Conservation (phyloP, 2,888 invertebrate species). For the Cordilura impudica region DNA sequence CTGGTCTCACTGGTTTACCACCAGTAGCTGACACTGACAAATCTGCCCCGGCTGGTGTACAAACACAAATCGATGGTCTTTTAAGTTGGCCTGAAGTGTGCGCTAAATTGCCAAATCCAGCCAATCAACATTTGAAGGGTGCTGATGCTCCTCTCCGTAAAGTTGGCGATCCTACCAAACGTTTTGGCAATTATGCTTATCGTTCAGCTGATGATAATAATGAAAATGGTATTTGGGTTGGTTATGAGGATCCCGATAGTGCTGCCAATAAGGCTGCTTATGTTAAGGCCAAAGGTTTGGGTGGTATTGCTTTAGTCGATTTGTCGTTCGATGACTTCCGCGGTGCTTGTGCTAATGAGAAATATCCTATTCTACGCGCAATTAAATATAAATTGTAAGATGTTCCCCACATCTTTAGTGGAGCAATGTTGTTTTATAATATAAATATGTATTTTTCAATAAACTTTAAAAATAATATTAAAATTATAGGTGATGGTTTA, state of each 20-base stretch:
- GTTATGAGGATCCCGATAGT: conserved; percentile 90
- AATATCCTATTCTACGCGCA: conserved; percentile 87
- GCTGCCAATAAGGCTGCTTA: conserved; percentile 88
- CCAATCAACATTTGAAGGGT: conserved; percentile 81
- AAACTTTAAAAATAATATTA: not conserved
- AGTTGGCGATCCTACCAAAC: conserved; percentile 88
- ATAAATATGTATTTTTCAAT: conserved; percentile 27
- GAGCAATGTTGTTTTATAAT: conserved; percentile 29
- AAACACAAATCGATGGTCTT: conserved; percentile 84
- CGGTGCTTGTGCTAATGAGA: conserved; percentile 88
- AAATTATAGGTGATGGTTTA: no score
- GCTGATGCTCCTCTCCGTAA: conserved; percentile 84
- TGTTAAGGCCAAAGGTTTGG: conserved; percentile 85
- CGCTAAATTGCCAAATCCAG: conserved; percentile 84
- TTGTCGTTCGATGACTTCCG: conserved; percentile 89
- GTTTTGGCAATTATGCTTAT: conserved; percentile 89
- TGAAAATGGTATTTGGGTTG: conserved; percentile 87
- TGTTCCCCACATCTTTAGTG: not conserved
- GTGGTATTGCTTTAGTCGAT: conserved; percentile 87
- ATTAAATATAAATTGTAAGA: conserved; percentile 82
- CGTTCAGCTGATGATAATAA: conserved; percentile 83
- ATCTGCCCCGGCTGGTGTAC: conserved; percentile 85
- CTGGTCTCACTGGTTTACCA: conserved; percentile 87
- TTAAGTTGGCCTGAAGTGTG: conserved; percentile 90
- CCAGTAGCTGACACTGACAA: conserved; percentile 84